phyloP scores from a whole-genome alignment of 1,140 invertebrate genomes.

The Ptiloglossa arizonensis region DNA sequence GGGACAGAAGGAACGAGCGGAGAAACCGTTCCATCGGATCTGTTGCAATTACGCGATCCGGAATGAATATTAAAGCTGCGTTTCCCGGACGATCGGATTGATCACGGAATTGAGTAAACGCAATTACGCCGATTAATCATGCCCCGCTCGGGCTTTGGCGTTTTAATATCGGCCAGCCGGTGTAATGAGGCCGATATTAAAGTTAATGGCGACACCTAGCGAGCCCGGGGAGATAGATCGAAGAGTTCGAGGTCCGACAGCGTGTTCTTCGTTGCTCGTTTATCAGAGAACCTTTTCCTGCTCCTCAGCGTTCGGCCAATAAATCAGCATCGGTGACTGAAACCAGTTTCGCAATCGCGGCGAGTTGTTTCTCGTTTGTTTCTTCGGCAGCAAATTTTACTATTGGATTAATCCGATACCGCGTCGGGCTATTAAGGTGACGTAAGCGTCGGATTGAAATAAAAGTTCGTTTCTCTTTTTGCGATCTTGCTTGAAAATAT shows the following conservation, averaged over 20 bases:
- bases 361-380: background rate
- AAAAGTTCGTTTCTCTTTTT: too few relatives aligned
- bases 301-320: slow-evolving; percentile 18
- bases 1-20: background rate
- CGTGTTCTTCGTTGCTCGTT: slow-evolving; percentile 37
- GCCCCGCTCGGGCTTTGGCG: slow-evolving; percentile 3
- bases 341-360: slow-evolving; percentile 32
- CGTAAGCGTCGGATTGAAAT: too few relatives aligned
- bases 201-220: slow-evolving; percentile 50
- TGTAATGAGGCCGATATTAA: slow-evolving; percentile 53
- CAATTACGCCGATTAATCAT: slow-evolving; percentile 55
- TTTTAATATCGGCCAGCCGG: slow-evolving; percentile 41
- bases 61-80: slow-evolving; percentile 37
- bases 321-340: slow-evolving; percentile 40
- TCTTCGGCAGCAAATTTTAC: background rate
- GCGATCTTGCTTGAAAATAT: too few relatives aligned
- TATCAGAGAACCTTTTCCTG: slow-evolving; percentile 7
- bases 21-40: background rate
- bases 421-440: too few relatives aligned
- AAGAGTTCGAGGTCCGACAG: slow-evolving; percentile 44
- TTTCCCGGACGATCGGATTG: slow-evolving; percentile 35
- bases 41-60: slow-evolving; percentile 20
- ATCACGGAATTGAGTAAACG: slow-evolving; percentile 43
- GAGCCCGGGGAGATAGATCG: slow-evolving; percentile 38
- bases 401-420: too few relatives aligned